phyloP scores from a whole-genome alignment of 1,140 invertebrate species.

The Chrysomallon squamiferum region DNA sequence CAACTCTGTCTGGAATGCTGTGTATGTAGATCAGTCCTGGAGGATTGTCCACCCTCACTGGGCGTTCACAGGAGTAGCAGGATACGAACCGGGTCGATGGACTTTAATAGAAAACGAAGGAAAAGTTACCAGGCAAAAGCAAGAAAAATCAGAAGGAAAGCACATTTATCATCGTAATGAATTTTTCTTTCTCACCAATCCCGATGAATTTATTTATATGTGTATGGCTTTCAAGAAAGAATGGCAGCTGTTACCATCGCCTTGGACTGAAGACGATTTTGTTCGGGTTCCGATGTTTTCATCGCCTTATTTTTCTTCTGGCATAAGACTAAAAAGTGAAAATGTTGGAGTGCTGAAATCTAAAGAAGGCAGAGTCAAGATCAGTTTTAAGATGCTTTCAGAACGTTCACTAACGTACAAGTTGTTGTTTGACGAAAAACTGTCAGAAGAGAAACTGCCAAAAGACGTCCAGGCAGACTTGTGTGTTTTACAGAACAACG shows the following conservation, averaged over 20 bases:
- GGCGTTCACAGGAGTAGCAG: slow-evolving; percentile 7
- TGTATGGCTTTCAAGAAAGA: neutral
- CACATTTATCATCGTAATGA: neutral
- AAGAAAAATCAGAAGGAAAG: neutral
- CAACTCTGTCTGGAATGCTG: slow-evolving; percentile 27
- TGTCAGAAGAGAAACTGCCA: slow-evolving; percentile 19
- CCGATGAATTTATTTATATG: slow-evolving; percentile 9
- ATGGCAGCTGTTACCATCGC: slow-evolving; percentile 5
- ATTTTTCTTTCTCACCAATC: slow-evolving; percentile 12
- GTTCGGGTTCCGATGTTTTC: neutral
- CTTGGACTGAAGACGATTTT: neutral
- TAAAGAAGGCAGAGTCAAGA: slow-evolving; percentile 20
- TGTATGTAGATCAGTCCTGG: slow-evolving; percentile 31
- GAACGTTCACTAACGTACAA: slow-evolving; percentile 19
- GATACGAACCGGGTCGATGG: too few relatives aligned
- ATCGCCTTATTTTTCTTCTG: neutral
- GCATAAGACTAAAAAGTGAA: neutral
- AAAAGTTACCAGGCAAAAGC: neutral
- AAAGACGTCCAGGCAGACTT: slow-evolving; percentile 18
- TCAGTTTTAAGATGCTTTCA: slow-evolving; percentile 17
- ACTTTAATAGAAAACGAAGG: neutral
- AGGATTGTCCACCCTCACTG: slow-evolving; percentile 32
- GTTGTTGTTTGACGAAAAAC: slow-evolving; percentile 19
- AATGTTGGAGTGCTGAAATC: slow-evolving; percentile 19
- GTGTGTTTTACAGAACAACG: slow-evolving; percentile 27